Conservation (phyloP, 2,797 vertebrate genomes). For the Labeo calbasu region DNA sequence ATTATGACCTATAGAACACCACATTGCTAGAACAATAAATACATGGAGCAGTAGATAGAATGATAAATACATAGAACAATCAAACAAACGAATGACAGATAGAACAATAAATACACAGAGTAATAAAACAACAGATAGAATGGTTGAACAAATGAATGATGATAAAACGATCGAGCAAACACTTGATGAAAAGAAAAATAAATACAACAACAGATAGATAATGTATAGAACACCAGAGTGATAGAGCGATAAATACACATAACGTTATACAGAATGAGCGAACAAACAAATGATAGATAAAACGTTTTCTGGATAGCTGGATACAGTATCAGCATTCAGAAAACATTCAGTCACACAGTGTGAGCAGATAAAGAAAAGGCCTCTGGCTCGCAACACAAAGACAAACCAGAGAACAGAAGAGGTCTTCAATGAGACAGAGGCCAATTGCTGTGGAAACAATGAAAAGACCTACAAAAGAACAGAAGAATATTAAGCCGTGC, state of each 20-base stretch:
- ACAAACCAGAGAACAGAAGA: slow-evolving; percentile 73
- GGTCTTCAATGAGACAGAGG: slow-evolving; percentile 68
- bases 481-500: slow-evolving; percentile 52
- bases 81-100: neutral
- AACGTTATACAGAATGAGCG: neutral
- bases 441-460: slow-evolving; percentile 83
- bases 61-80: too few species aligned
- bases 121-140: neutral
- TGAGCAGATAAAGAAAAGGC: slow-evolving; percentile 64
- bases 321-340: neutral
- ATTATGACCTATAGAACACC: too few species aligned
- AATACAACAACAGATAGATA: slow-evolving; percentile 9
- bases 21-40: too few species aligned
- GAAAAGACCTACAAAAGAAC: slow-evolving; percentile 69
- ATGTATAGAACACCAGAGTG: neutral
- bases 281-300: neutral
- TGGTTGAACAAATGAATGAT: too few species aligned
- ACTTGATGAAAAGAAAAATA: neutral
- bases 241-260: neutral
- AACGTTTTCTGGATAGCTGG: neutral
- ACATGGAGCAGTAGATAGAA: neutral
- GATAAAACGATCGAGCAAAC: neutral
- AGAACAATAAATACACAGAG: neutral
- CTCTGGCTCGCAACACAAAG: slow-evolving; percentile 72
- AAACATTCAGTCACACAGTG: neutral